Evolutionary conservation across 1,140 invertebrate genomes (phyloP), one percentile per base, ranked within the genome.

Genomic region (Atta texana): DNA sequence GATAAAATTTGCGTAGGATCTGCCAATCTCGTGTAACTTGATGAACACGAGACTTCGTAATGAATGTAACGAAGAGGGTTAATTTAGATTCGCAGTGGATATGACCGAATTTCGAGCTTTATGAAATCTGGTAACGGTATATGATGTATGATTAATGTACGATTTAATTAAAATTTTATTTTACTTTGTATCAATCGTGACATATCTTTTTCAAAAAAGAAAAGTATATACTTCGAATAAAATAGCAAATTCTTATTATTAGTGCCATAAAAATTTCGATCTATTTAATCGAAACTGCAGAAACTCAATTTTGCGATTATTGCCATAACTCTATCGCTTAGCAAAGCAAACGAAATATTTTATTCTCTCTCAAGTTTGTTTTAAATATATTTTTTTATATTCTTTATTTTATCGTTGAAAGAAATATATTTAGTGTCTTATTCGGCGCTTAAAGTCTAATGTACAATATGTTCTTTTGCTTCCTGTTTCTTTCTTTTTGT

Each of bases 51-150:
- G 80, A 75, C 57, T 75, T 75, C 39, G 69, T 84, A 84, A 84
- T 84, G 80, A 84, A 84, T 61, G 55, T 84, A 84, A 84, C 69
- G 80, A 84, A 84, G 80, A 84, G 69, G 39, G 80, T 75, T 75
- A 75, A 84, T 84, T 84, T 75, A 28, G 80, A 75, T 84, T 84
- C 69, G 39, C 39, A 34, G 39, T 75, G 69, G 28, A 74, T 75
- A 24, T 51, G 69, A 61, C 69, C 39, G 69, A 84, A 84, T 84
- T 84, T 84, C 55, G 12, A 75, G 80, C 69, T 75, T 84, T 63
- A 84, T 75, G 69, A 74, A 84, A 84, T 39, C 68, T 16, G 21
- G 39, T 51, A 75, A 75, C n/a, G n/a, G 80, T 39, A 14, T 39
- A 59, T 39, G 59, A 59, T 39, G 59, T 74, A 34, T 21, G 39